A percentile compares a stretch with the other conserved stretches of the same genome.
Conservation (phyloP, 2,888 invertebrate genomes). For the Oxytorus armatus region DNA sequence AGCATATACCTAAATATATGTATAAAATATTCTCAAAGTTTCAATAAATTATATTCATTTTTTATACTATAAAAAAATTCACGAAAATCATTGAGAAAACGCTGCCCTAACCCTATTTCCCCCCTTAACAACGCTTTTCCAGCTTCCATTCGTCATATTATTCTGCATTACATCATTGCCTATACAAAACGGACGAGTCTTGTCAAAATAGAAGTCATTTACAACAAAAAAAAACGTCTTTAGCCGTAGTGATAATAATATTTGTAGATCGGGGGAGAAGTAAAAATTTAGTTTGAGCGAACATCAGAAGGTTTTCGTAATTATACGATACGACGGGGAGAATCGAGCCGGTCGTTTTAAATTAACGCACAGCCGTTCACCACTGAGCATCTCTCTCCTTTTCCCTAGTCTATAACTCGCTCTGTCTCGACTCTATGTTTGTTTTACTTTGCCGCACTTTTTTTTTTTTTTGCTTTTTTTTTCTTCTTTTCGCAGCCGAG, state of each 20-base stretch:
- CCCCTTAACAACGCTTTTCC: background rate
- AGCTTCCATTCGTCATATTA: background rate
- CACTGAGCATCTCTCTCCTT: slow-evolving; percentile 26
- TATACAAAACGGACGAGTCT: slow-evolving; percentile 21
- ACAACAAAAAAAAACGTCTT: slow-evolving; percentile 28
- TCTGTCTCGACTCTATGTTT: slow-evolving; percentile 62
- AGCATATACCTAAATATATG: too few species aligned
- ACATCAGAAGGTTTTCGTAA: slow-evolving; percentile 36
- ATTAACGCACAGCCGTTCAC: slow-evolving; percentile 52
- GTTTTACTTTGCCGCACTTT: slow-evolving; percentile 68
- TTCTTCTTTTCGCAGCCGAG: slow-evolving; percentile 61
- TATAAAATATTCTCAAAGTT: too few species aligned
- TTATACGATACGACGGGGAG: slow-evolving; percentile 39
- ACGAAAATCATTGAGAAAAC: too few species aligned
- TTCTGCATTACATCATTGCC: slow-evolving; percentile 20
- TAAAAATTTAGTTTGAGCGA: slow-evolving; percentile 5
- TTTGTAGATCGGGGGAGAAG: slow-evolving; percentile 46
- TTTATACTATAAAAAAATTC: too few species aligned
- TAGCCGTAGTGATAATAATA: slow-evolving; percentile 36
- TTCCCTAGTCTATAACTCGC: slow-evolving; percentile 43
- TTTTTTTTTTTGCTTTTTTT: slow-evolving; percentile 68
- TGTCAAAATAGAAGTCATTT: slow-evolving; percentile 30
- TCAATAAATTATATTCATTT: too few species aligned
- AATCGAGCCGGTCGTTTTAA: slow-evolving; percentile 39
- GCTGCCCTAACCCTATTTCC: too few species aligned